Percentiles rank a stretch among this genome's conserved stretches.
These are phyloP conservation scores for Megalurothrips usitatus DNA, from an alignment of 2,888 invertebrate species.

Conservation along the genomic window DNA sequence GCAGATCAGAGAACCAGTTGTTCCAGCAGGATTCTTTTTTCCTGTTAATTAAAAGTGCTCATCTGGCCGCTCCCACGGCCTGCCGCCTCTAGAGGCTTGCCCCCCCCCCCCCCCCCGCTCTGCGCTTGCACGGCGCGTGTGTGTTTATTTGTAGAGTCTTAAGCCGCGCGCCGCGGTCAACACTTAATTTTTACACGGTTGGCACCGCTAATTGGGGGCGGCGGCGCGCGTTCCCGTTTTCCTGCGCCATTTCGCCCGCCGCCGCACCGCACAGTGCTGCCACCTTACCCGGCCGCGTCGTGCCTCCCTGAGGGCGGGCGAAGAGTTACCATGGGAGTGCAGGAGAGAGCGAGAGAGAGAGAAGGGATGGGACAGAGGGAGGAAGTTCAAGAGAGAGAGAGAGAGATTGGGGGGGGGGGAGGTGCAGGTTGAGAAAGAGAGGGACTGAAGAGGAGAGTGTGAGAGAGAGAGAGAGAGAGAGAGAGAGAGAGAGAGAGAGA, in stretches of 20 bases:
- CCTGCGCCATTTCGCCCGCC: neutral
- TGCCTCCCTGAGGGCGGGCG: too few relatives aligned
- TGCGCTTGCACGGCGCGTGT: neutral
- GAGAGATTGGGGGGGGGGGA: too few relatives aligned
- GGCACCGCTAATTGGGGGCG: neutral
- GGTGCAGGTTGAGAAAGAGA: too few relatives aligned
- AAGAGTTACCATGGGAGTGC: too few relatives aligned
- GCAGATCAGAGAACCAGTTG: constrained; percentile 24
- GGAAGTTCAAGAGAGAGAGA: too few relatives aligned
- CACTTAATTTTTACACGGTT: constrained; percentile 9
- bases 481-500: too few relatives aligned
- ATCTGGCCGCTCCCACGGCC: constrained; percentile 9
- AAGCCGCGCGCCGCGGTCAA: neutral
- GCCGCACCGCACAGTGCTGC: too few relatives aligned
- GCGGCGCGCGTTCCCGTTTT: neutral
- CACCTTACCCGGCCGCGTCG: too few relatives aligned
- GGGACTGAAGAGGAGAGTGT: too few relatives aligned
- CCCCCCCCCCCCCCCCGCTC: neutral
- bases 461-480: too few relatives aligned
- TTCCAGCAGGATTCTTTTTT: neutral
- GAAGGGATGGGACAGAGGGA: too few relatives aligned
- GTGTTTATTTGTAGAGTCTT: neutral
- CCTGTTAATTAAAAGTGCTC: constrained; percentile 23
- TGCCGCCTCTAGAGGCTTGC: neutral
- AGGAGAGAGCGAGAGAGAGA: too few relatives aligned